Base-by-base conservation (phyloP, 2,797 vertebrate genomes). In the Trachurus trachurus region DNA sequence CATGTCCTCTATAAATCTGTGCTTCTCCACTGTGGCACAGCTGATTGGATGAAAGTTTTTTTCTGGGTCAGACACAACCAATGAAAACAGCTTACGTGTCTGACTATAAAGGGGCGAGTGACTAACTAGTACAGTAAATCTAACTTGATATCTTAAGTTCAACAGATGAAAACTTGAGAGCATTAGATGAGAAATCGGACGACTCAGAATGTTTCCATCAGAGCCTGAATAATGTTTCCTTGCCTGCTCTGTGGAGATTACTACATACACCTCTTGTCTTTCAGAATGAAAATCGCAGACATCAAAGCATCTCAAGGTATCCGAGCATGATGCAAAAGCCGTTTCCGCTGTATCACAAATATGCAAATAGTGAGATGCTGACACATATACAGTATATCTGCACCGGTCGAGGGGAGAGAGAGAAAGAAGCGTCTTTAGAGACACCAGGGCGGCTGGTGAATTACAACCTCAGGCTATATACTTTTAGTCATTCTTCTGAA, bases 261-360 rank as follows among this genome's bases (percentile, higher is more conserved):
- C 89, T 92, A 90, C 90, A 82, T 94, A 88, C 95, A 94, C 95
- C 92, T 98, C 93, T 98, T 99, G 95, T 98, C 95, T 98, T 99
- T 97, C 97, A 99, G 97, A 98, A 97, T 97, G 97, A 98, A 98
- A 97, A 97, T 96, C 93, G 89, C 96, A 98, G 97, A 96, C 94
- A 95, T 92, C 94, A 96, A 96, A 97, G 93, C 93, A 82, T 96
- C 95, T 93, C 93, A 96, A 98, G 97, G 98, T 98, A 97, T 96
- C 92, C 92, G 87, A 90, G 88, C 82, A 90, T 76, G 81, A 89
- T 87, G 83, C 64, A 76, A 87, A 86, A 86, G 77, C 78, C 1
- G 82, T 79, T 81, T 77, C 53, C 85, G 39, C 54, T 80, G 66
- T 84, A 59, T 82, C 65, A 88, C 58, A 85, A 89, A 88, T 66